phyloP scores from a whole-genome alignment of 2,888 invertebrate genomes.

The Lasioglossum marginatum region DNA sequence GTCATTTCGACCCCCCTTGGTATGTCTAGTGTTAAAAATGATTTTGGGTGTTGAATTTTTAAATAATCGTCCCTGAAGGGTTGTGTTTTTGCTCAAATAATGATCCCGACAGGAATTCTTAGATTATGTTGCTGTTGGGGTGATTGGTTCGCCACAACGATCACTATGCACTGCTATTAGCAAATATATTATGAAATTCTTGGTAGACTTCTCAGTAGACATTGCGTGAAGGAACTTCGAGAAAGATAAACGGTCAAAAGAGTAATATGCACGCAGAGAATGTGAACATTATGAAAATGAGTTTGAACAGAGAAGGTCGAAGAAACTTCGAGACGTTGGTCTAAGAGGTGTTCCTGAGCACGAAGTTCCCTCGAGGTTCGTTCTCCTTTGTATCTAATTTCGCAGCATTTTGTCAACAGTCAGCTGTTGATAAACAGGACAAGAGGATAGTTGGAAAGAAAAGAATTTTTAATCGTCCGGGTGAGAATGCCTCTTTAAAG shows the following conservation, averaged over 20 bases:
- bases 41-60: neutral
- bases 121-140: neutral
- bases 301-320: neutral
- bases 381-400: neutral
- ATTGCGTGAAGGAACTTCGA: no score
- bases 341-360: neutral
- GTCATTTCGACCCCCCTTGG: no score
- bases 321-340: neutral
- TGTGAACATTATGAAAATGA: neutral
- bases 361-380: neutral
- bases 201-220: neutral
- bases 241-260: neutral
- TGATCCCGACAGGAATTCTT: neutral
- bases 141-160: neutral
- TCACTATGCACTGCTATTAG: neutral
- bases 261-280: neutral
- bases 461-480: neutral
- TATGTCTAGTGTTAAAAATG: no score
- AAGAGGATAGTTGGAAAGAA: neutral
- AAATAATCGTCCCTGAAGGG: neutral
- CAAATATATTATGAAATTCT: no score
- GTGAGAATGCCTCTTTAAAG: constrained; percentile 1
- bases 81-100: neutral
- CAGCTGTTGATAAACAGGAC: neutral
- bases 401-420: neutral